Percentiles rank a stretch among this genome's conserved stretches.
These are phyloP conservation scores for Physeter macrocephalus DNA, from an alignment of 2,113 vertebrate genomes.

Conservation along the genomic window DNA sequence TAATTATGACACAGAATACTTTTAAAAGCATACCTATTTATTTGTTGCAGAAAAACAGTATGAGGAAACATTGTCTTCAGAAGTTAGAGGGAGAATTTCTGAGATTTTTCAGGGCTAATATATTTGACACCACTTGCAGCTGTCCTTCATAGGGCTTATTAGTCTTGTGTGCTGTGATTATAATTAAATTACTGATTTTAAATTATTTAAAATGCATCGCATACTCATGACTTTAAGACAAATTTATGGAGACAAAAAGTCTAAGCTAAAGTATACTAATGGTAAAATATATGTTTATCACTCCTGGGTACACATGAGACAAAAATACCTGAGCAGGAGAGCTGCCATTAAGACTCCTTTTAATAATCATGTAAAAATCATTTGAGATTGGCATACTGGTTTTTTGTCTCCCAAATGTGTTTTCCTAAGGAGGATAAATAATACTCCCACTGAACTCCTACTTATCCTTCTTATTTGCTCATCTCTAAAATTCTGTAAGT, in stretches of 20 bases:
- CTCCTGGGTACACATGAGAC: neutral
- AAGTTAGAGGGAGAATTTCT: neutral
- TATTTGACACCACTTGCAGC: neutral
- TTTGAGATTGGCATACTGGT: constrained; percentile 4
- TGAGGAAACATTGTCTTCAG: neutral
- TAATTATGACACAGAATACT: neutral
- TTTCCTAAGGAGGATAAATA: constrained; percentile 62
- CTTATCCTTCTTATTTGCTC: constrained; percentile 62
- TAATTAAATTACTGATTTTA: constrained; percentile 28
- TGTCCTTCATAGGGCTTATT: neutral
- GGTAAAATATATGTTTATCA: constrained; percentile 16
- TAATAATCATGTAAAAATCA: constrained; percentile 19
- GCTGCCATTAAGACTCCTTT: neutral
- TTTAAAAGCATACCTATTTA: neutral
- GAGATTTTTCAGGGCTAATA: neutral
- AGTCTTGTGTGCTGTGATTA: neutral
- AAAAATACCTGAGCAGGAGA: neutral
- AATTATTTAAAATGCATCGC: constrained; percentile 28
- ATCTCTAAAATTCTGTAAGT: constrained; percentile 68
- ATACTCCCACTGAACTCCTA: constrained; percentile 58
- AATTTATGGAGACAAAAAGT: neutral
- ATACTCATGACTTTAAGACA: neutral
- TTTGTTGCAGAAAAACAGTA: neutral
- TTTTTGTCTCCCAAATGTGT: constrained; percentile 31
- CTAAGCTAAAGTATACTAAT: neutral